Base-by-base conservation (phyloP, 2,113 vertebrate species). In the Ceratotherium simum region DNA sequence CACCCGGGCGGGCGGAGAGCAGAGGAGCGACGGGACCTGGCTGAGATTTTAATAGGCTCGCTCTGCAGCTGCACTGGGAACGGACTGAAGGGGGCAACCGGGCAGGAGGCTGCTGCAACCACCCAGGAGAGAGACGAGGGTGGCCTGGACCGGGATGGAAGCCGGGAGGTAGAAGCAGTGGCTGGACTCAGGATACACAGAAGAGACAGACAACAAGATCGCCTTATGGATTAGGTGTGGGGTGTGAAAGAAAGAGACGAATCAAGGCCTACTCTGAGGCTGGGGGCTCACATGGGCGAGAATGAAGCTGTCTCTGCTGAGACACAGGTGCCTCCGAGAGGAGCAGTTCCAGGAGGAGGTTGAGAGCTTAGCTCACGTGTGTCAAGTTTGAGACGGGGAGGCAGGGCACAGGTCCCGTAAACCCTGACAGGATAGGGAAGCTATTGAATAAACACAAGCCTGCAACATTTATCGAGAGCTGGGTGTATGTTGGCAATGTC, bases 401-500 rank as follows among this genome's bases (percentile, higher is more conserved):
- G 17, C 29, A 2, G n/a, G 27, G 13, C 6, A 21, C 56, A 23
- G 78, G 42, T 54, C 48, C 60, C 54, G 33, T 64, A 29, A 64
- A 25, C 48, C n/a, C 51, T 6, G 42, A 16, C 14, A 39, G 48
- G 54, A 65, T 8, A 20, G 5, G 54, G 13, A 46, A 51, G 23
- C 25, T 56, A 20, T 25, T 10, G 42, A 67, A 56, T 12, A 39
- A 20, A 16, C 31, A 65, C 17, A 42, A 4, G 5, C 0, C 27
- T n/a, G 42, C 12, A 39, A 17, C 14, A 6, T 18, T 80, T 13
- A 20, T 0, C 29, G 75, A 54, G 67, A 51, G n/a, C 5, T 14
- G n/a, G 8, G 8, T 1, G 13, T 9, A 3, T 5, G 39, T 54
- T 0, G 8, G 36, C 23, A 21, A 62, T 39, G 31, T 9, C 36